Percentiles rank a stretch among this genome's conserved stretches.
Conservation (phyloP, 2,888 invertebrate genomes). For the Volucella inflata region DNA sequence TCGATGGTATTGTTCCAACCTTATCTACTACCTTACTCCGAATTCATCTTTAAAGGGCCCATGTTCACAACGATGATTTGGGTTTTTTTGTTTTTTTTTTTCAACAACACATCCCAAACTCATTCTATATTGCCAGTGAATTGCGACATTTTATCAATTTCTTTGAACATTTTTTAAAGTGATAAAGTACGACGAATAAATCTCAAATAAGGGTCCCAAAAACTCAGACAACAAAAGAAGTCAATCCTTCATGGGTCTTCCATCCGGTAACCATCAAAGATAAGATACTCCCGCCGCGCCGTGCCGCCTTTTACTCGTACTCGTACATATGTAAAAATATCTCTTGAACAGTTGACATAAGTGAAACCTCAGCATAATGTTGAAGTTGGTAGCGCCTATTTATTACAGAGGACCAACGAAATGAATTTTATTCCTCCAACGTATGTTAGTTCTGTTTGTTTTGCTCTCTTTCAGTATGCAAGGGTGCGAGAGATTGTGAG, state of each 20-base stretch:
- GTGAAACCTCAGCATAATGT: constrained; percentile 57
- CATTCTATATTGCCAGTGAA: no score
- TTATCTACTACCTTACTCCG: no score
- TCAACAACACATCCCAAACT: no score
- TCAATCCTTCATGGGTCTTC: not conserved
- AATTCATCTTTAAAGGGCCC: no score
- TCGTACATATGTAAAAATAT: not conserved
- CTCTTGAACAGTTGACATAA: constrained; percentile 36
- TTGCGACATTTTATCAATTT: no score
- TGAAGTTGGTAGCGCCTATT: constrained; percentile 47
- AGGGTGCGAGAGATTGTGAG: constrained; percentile 8
- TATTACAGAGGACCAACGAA: constrained; percentile 38
- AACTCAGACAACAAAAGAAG: not conserved
- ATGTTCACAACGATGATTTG: no score
- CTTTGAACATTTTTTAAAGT: no score
- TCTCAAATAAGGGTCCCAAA: not conserved
- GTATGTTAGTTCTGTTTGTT: constrained; percentile 51
- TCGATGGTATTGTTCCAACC: no score
- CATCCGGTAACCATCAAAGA: constrained; percentile 12
- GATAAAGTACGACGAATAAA: no score
- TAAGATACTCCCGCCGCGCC: constrained; percentile 11
- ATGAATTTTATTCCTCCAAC: constrained; percentile 53
- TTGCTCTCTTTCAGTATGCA: constrained; percentile 18
- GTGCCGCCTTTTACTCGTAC: not conserved
- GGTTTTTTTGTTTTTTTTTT: no score